Evolutionary conservation across 2,888 invertebrate species (phyloP).

Genomic region (Lymantria dispar): DNA sequence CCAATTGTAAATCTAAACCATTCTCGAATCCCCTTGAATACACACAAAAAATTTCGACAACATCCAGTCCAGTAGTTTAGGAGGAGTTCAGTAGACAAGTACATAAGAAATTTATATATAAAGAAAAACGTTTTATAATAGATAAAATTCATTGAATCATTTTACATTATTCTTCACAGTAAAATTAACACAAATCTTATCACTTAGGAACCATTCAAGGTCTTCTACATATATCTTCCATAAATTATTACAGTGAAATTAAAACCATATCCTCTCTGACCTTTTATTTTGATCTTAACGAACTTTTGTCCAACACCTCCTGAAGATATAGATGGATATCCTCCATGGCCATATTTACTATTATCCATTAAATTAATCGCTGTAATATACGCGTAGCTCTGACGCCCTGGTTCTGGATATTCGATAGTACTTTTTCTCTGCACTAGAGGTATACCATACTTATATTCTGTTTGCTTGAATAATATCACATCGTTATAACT

Average conservation of each 20-base stretch:
- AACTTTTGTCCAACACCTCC: constrained; percentile 4
- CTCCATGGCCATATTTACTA: background rate
- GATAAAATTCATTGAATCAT: no score
- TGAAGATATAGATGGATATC: background rate
- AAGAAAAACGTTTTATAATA: no score
- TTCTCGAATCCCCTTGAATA: no score
- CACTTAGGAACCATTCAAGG: background rate
- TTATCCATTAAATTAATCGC: constrained; percentile 1
- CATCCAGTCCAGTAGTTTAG: no score
- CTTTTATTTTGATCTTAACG: constrained; percentile 4
- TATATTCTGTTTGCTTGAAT: background rate
- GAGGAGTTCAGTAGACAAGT: no score
- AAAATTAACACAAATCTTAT: background rate
- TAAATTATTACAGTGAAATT: constrained; percentile 5
- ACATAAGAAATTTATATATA: no score
- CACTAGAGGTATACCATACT: background rate
- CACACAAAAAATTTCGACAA: no score
- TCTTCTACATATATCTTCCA: background rate
- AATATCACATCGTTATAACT: constrained; percentile 1
- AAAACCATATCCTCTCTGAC: constrained; percentile 1
- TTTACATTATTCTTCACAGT: no score
- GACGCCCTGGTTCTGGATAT: background rate
- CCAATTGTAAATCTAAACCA: no score
- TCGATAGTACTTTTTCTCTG: background rate
- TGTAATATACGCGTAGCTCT: constrained; percentile 1